These are phyloP conservation scores for Tonatia bakeri DNA, from an alignment of 2,113 vertebrate genomes.

Conservation along the genomic window DNA sequence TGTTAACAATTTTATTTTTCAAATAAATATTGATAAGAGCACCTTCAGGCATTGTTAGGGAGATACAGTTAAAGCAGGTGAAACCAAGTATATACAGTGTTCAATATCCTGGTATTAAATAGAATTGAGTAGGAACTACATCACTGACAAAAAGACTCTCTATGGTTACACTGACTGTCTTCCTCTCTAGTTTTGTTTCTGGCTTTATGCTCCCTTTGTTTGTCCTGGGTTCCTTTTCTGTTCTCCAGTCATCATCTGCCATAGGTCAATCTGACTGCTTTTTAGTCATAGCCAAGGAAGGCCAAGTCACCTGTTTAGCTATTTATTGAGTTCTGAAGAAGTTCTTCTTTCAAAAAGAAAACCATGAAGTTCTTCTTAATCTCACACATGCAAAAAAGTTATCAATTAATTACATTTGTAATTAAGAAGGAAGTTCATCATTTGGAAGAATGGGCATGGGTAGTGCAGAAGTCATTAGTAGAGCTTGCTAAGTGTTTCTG, in stretches of 20 bases:
- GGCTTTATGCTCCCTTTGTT: background rate
- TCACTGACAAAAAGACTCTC: background rate
- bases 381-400: background rate
- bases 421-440: background rate
- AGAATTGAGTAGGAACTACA: background rate
- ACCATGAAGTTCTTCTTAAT: background rate
- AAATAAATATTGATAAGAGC: conserved; percentile 4
- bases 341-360: background rate
- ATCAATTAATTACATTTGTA: background rate
- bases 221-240: background rate
- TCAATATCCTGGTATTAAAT: background rate
- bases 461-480: background rate
- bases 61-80: background rate
- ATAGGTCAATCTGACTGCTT: background rate
- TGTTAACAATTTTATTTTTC: background rate
- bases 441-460: background rate
- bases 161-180: background rate
- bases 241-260: background rate
- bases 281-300: background rate
- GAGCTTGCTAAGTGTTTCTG: background rate
- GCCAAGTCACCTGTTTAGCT: background rate
- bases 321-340: background rate
- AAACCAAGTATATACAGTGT: background rate
- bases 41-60: background rate
- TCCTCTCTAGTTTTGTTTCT: background rate